phyloP scores from a whole-genome alignment of 2,113 vertebrate genomes.

The Cepphus grylle region DNA sequence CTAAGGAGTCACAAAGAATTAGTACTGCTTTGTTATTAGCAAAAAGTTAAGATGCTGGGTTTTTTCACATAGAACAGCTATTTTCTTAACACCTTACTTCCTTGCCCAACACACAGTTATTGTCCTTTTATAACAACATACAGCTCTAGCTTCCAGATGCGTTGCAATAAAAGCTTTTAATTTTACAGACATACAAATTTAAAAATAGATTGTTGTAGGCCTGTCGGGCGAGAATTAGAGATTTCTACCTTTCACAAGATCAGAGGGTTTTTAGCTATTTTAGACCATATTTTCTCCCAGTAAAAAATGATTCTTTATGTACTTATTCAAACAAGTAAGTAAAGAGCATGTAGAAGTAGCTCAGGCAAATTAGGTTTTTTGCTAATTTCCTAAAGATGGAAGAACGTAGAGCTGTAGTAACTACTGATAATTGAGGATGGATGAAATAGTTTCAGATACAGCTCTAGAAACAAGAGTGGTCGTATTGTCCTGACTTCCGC shows the following conservation, averaged over 20 bases:
- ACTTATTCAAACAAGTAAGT: background rate
- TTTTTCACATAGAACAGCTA: background rate
- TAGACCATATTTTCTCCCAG: background rate
- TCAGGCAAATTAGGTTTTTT: background rate
- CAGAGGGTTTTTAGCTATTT: background rate
- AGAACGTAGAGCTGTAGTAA: background rate
- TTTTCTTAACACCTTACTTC: background rate
- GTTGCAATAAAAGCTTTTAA: background rate
- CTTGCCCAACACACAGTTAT: background rate
- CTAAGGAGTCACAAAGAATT: background rate
- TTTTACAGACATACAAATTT: background rate
- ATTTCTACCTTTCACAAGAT: background rate
- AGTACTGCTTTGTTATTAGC: background rate
- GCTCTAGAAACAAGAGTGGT: background rate
- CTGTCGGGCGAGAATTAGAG: background rate
- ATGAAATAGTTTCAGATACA: background rate
- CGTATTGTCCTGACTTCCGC: background rate
- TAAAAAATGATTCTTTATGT: background rate
- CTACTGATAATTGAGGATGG: background rate
- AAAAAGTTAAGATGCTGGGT: background rate
- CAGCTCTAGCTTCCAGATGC: background rate
- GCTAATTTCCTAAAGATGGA: background rate
- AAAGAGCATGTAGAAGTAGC: background rate
- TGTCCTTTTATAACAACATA: background rate
- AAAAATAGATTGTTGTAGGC: background rate